Evolutionary conservation across 2,888 invertebrate species (phyloP).

Genomic region (Adineta ricciae): DNA sequence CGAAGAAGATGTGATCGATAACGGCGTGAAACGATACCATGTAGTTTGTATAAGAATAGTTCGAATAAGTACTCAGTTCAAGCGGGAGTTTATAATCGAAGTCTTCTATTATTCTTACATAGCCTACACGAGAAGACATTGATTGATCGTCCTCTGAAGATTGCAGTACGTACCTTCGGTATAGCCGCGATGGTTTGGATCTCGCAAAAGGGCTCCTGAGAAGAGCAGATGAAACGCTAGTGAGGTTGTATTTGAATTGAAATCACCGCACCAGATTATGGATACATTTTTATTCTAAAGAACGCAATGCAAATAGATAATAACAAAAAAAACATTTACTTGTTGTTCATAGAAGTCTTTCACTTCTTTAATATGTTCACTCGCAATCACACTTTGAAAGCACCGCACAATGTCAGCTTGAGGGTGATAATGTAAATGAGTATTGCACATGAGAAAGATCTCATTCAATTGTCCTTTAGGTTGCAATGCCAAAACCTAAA

Average conservation of each 20-base stretch:
- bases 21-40: background rate
- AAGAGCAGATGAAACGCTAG: background rate
- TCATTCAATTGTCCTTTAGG: slow-evolving; percentile 26
- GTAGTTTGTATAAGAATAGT: background rate
- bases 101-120: background rate
- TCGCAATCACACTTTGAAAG: slow-evolving; percentile 64
- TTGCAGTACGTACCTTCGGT: background rate
- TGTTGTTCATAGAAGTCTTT: background rate
- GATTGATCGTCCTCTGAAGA: no score
- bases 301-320: no score
- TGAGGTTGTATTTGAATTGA: background rate
- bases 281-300: background rate
- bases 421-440: slow-evolving; percentile 85
- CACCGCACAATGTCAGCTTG: slow-evolving; percentile 78
- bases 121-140: no score
- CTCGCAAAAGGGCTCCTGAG: background rate
- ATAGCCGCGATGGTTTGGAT: background rate
- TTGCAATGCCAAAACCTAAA: slow-evolving; percentile 10
- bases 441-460: slow-evolving; percentile 60
- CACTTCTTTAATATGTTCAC: background rate
- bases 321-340: no score
- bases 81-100: background rate
- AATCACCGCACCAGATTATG: background rate
- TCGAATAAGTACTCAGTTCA: background rate
- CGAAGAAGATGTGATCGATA: background rate